These are phyloP conservation scores for Corythornis madagascariensis DNA, from an alignment of 2,113 vertebrate species.

Conservation along the genomic window DNA sequence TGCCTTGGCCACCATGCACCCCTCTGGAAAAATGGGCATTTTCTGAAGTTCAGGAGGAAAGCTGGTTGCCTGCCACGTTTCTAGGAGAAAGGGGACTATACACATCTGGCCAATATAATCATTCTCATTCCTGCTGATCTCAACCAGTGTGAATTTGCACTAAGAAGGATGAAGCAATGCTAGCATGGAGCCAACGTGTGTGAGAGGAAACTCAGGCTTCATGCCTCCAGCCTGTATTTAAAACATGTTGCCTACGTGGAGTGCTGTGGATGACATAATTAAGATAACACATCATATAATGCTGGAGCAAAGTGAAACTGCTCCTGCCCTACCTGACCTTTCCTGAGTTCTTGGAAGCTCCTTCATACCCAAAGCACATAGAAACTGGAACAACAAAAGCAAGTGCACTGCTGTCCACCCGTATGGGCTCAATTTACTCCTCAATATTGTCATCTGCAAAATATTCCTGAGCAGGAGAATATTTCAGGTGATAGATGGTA, in stretches of 20 bases:
- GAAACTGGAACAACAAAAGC: not conserved
- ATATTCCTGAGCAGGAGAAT: not conserved
- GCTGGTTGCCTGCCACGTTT: not conserved
- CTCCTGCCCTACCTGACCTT: not conserved
- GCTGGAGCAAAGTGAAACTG: conserved; percentile 1
- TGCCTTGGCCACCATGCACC: not conserved
- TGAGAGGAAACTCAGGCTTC: not conserved
- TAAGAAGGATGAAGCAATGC: not conserved
- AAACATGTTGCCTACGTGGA: not conserved
- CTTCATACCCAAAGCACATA: not conserved
- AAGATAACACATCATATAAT: not conserved
- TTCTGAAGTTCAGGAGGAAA: not conserved
- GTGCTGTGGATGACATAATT: not conserved
- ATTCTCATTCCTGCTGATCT: not conserved
- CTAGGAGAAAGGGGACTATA: not conserved
- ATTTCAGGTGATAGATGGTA: not conserved
- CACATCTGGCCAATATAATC: not conserved
- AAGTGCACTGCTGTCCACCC: not conserved
- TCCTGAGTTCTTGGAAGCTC: not conserved
- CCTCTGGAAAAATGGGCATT: not conserved
- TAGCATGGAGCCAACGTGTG: not conserved
- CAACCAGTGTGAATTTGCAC: not conserved
- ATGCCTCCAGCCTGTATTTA: not conserved
- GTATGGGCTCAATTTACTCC: not conserved
- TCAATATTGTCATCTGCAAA: not conserved